phyloP scores from a whole-genome alignment of 2,113 vertebrate species.

The Anhinga anhinga region DNA sequence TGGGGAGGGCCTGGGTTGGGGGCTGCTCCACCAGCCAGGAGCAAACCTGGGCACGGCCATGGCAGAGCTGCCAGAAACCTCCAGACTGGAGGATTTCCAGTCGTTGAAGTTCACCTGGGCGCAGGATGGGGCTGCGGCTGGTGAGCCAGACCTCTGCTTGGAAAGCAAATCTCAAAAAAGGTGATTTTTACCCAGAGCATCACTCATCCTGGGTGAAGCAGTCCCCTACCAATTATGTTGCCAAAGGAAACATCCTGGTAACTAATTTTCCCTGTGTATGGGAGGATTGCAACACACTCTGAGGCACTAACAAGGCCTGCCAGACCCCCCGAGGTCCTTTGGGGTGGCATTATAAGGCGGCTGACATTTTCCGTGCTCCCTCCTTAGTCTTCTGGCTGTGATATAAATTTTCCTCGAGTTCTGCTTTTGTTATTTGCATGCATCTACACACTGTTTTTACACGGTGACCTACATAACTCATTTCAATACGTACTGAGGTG shows the following conservation, averaged over 20 bases:
- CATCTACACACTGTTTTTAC: not conserved
- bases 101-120: not conserved
- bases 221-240: not conserved
- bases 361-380: slow-evolving; percentile 22
- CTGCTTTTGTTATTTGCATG: not conserved
- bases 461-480: slow-evolving; percentile 7
- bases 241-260: not conserved
- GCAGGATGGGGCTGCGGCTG: not conserved
- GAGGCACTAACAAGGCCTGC: not conserved
- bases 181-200: not conserved
- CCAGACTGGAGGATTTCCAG: not conserved
- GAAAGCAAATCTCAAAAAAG: not conserved
- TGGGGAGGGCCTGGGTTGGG: not conserved
- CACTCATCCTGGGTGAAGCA: not conserved
- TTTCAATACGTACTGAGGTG: not conserved
- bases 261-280: not conserved
- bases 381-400: not conserved
- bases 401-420: slow-evolving; percentile 16
- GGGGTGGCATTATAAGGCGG: not conserved
- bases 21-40: not conserved
- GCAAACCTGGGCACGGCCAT: rapidly evolving
- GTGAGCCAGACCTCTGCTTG: not conserved
- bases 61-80: not conserved
- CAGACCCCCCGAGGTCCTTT: not conserved
- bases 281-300: not conserved